A percentile compares a stretch with the other conserved stretches of the same genome.
Evolutionary conservation across 1,140 invertebrate genomes (phyloP).

Genomic region (Melipona quadrifasciata): DNA sequence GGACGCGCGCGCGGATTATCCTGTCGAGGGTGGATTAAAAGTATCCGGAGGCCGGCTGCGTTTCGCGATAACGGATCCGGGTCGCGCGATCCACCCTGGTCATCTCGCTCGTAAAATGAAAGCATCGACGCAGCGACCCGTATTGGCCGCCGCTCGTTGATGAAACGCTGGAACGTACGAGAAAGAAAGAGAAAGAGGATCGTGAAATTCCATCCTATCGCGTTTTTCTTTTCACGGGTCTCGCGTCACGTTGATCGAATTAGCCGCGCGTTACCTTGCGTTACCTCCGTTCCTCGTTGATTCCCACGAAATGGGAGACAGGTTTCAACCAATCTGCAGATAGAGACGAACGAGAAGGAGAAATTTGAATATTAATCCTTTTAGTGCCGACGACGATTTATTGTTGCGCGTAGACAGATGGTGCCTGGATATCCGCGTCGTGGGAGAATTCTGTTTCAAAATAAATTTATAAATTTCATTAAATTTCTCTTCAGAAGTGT

Average conservation of each 20-base stretch:
- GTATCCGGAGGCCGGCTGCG: constrained; percentile 1
- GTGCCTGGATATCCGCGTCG: too few relatives aligned
- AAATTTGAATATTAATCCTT: too few relatives aligned
- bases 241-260: background rate
- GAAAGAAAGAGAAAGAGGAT: too few relatives aligned
- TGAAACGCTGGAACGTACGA: constrained; percentile 5
- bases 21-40: background rate
- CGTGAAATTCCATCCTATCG: background rate
- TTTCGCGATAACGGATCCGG: constrained; percentile 35
- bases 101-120: constrained; percentile 24
- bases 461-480: too few relatives aligned
- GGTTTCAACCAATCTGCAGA: too few relatives aligned
- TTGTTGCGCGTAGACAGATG: too few relatives aligned
- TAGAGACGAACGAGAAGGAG: background rate
- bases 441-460: too few relatives aligned
- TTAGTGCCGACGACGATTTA: too few relatives aligned
- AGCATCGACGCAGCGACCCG: constrained; percentile 33
- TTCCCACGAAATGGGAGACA: background rate
- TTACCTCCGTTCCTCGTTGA: background rate
- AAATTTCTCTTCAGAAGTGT: too few relatives aligned
- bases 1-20: background rate
- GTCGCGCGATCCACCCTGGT: background rate
- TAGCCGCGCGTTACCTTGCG: background rate
- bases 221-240: background rate
- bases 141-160: background rate